A percentile compares a stretch with the other conserved stretches of the same genome.
These are phyloP conservation scores for Colaptes auratus DNA, from an alignment of 2,113 vertebrate genomes.

Conservation along the genomic window DNA sequence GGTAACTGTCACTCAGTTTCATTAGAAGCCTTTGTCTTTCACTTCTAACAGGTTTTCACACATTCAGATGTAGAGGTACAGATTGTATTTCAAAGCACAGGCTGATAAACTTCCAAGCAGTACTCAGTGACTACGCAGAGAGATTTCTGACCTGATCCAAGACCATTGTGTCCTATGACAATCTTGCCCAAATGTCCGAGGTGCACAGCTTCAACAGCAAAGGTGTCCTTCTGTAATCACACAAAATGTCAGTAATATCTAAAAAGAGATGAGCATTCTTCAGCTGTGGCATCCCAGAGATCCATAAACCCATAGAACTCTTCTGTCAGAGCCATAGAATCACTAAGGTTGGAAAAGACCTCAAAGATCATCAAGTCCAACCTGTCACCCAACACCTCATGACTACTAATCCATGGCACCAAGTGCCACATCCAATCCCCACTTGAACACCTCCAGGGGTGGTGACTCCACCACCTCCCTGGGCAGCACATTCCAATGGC, in stretches of 20 bases:
- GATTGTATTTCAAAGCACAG: background rate
- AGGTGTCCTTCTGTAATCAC: slow-evolving; percentile 74
- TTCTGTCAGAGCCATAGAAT: background rate
- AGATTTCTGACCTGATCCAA: slow-evolving; percentile 75
- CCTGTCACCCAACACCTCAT: no score
- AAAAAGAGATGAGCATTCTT: background rate
- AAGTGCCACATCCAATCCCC: no score
- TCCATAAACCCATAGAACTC: background rate
- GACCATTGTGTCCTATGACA: slow-evolving; percentile 75
- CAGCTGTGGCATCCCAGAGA: background rate
- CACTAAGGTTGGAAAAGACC: no score
- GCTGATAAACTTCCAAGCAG: background rate
- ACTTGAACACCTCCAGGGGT: no score
- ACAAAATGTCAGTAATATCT: background rate
- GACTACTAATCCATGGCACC: no score
- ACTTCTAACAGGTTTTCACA: background rate
- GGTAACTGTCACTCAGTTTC: background rate
- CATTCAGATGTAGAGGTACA: background rate
- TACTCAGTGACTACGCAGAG: background rate
- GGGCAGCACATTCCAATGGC: no score
- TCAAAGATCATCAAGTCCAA: no score
- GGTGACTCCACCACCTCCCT: no score
- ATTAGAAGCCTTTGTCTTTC: background rate
- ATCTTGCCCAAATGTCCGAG: slow-evolving; percentile 75
- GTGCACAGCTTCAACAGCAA: slow-evolving; percentile 77